A percentile compares a stretch with the other conserved stretches of the same genome.
These are phyloP conservation scores for Oenanthe melanoleuca DNA, from an alignment of 2,113 vertebrate species.

Conservation along the genomic window DNA sequence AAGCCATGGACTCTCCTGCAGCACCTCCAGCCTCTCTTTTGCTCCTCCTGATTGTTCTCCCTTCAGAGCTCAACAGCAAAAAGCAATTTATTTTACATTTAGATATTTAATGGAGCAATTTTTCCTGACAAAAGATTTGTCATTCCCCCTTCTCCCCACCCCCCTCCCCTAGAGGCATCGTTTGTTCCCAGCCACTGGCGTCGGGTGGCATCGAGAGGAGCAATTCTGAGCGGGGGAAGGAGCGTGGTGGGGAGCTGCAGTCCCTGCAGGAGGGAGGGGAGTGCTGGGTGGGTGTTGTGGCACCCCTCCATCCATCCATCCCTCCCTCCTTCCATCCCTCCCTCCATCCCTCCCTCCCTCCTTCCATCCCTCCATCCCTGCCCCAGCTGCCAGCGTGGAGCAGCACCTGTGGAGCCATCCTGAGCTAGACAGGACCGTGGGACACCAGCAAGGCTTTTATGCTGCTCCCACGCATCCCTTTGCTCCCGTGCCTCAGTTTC, in stretches of 20 bases:
- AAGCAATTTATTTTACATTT: background rate
- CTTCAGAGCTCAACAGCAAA: background rate
- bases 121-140: background rate
- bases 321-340: background rate
- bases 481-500: background rate
- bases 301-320: rapidly evolving
- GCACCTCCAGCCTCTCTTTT: background rate
- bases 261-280: background rate
- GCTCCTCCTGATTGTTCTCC: background rate
- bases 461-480: background rate
- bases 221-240: background rate
- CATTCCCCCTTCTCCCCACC: background rate
- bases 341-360: background rate
- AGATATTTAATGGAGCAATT: background rate
- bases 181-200: constrained; percentile 11
- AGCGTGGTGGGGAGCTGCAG: background rate
- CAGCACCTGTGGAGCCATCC: background rate
- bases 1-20: rapidly evolving
- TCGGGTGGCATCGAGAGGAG: background rate
- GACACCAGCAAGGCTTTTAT: background rate
- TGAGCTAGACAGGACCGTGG: rapidly evolving
- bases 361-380: background rate
- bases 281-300: background rate
- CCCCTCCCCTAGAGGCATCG: background rate
- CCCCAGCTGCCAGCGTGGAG: background rate